These are phyloP conservation scores for Cryptus armator DNA, from an alignment of 2,888 invertebrate genomes.

Conservation along the genomic window DNA sequence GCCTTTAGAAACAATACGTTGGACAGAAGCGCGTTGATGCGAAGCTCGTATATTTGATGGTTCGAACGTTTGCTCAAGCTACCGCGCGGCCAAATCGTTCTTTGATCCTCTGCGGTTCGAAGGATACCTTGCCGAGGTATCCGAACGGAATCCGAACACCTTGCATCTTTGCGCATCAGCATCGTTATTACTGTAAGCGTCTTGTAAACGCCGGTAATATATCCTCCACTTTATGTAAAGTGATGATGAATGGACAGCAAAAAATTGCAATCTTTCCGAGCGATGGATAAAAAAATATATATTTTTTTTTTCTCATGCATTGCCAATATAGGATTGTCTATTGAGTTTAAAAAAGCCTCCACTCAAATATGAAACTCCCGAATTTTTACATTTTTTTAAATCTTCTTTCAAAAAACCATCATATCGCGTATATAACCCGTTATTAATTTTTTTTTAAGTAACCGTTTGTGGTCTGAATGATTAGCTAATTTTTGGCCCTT, in stretches of 20 bases:
- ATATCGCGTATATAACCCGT: no score
- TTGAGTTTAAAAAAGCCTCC: background rate
- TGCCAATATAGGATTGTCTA: background rate
- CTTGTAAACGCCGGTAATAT: constrained; percentile 27
- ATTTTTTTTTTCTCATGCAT: background rate
- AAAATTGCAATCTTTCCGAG: background rate
- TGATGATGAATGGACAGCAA: constrained; percentile 24
- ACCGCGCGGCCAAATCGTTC: constrained; percentile 50
- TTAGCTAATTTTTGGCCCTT: background rate
- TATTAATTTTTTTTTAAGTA: no score
- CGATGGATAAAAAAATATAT: background rate
- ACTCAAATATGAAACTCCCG: no score
- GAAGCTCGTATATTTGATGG: constrained; percentile 30
- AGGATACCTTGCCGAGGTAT: background rate
- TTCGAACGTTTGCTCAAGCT: constrained; percentile 57
- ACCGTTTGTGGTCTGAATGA: no score
- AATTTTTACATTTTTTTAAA: no score
- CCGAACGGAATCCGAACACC: constrained; percentile 35
- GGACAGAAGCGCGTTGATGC: constrained; percentile 53
- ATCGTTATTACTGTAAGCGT: constrained; percentile 36
- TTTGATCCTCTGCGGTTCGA: constrained; percentile 49
- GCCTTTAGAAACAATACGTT: constrained; percentile 32
- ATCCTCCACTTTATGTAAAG: constrained; percentile 23
- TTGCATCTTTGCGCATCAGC: constrained; percentile 21
- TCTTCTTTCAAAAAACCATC: no score